phyloP scores from a whole-genome alignment of 2,797 vertebrate species.

The Galaxias olidus region DNA sequence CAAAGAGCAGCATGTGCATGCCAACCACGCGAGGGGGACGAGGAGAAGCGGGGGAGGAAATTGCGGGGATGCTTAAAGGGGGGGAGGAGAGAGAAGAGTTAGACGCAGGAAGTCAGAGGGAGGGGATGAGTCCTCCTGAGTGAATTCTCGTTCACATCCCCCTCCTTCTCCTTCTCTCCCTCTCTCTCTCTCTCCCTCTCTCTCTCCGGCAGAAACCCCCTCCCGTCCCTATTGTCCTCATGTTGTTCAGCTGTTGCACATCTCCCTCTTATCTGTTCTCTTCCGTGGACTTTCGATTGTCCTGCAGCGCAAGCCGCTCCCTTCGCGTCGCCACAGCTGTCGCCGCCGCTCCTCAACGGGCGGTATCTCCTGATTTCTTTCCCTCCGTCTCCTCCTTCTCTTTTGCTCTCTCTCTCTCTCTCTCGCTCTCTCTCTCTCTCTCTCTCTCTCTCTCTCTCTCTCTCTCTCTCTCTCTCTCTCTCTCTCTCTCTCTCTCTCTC shows the following conservation, averaged over 20 bases:
- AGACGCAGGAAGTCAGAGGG: too few relatives aligned
- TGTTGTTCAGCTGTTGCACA: neutral
- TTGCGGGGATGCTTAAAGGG: too few relatives aligned
- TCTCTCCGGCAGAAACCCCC: neutral
- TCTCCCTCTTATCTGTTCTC: too few relatives aligned
- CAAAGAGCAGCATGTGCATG: slow-evolving; percentile 33
- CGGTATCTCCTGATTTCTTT: too few relatives aligned
- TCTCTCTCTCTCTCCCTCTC: neutral
- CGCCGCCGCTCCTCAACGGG: too few relatives aligned
- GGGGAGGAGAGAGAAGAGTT: neutral
- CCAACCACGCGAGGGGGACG: slow-evolving; percentile 6
- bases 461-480: neutral
- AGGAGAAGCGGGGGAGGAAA: too few relatives aligned
- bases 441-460: neutral
- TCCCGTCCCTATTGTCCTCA: neutral
- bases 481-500: neutral
- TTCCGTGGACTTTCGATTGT: too few relatives aligned
- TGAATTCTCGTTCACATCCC: neutral
- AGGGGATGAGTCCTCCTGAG: too few relatives aligned
- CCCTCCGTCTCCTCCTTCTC: neutral
- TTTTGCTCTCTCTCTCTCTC: neutral
- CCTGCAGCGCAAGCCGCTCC: too few relatives aligned
- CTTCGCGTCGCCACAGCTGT: too few relatives aligned
- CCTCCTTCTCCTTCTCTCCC: neutral
- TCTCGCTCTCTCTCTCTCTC: slow-evolving; percentile 1